Percentiles rank a stretch among this genome's conserved stretches.
phyloP scores from a whole-genome alignment of 2,888 invertebrate genomes.

The Hipparchia sbordonii region DNA sequence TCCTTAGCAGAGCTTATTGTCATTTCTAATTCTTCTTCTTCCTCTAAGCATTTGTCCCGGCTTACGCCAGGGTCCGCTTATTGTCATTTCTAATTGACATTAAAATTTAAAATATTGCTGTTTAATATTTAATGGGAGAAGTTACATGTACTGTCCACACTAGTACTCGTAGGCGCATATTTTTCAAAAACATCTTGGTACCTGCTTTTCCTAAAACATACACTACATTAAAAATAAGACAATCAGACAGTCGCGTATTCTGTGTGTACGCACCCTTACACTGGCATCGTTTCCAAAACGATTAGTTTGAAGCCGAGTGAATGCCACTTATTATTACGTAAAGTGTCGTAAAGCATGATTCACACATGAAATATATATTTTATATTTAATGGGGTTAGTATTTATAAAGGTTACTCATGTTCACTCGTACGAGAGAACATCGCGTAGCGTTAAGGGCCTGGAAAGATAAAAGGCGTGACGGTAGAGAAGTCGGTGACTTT shows the following conservation, averaged over 20 bases:
- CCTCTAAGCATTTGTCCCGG: too few species aligned
- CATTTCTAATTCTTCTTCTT: too few species aligned
- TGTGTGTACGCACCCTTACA: conserved; percentile 13
- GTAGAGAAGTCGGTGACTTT: not conserved
- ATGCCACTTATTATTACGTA: conserved; percentile 32
- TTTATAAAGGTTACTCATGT: conserved; percentile 28
- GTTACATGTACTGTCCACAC: too few species aligned
- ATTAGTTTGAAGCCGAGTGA: conserved; percentile 25
- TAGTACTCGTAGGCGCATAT: too few species aligned
- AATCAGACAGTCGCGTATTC: not conserved
- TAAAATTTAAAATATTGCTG: too few species aligned
- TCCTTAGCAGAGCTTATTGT: too few species aligned
- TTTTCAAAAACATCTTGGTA: too few species aligned
- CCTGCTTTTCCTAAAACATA: too few species aligned
- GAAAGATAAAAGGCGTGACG: not conserved
- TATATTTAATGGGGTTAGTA: conserved; percentile 14
- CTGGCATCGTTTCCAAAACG: conserved; percentile 27
- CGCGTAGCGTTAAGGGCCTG: too few species aligned
- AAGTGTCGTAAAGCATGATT: conserved; percentile 35
- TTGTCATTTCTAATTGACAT: too few species aligned
- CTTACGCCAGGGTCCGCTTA: too few species aligned
- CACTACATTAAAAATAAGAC: not conserved
- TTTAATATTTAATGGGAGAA: too few species aligned
- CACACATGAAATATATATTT: conserved; percentile 24
- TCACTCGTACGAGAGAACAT: not conserved